Percentiles rank a stretch among this genome's conserved stretches.
Evolutionary conservation across 2,888 invertebrate genomes (phyloP).

Genomic region (Rhabditoides inermis): DNA sequence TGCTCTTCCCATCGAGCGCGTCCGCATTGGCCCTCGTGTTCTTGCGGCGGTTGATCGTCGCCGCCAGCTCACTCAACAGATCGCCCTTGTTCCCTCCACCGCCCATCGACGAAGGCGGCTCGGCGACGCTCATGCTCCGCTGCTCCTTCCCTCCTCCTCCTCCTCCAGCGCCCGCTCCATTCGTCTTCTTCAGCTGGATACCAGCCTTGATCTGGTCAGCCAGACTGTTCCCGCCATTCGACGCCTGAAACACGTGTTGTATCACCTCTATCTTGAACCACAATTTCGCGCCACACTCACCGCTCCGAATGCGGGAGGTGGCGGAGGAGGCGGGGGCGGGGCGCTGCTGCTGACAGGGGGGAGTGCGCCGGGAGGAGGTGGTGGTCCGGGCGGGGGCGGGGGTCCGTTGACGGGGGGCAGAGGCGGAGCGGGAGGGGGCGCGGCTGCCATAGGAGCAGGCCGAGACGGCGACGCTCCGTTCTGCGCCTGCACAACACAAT

Average conservation of each 20-base stretch:
- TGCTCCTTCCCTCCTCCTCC: not conserved
- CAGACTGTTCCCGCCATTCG: no score
- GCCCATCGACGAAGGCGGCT: not conserved
- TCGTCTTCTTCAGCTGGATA: conserved; percentile 13
- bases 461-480: not conserved
- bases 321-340: conserved; percentile 22
- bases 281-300: no score
- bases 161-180: conserved; percentile 2
- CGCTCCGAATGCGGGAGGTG: conserved; percentile 9
- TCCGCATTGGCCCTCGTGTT: conserved; percentile 25
- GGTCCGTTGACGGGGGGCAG: conserved; percentile 14
- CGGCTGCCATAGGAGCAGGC: conserved; percentile 8
- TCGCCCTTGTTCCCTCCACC: not conserved
- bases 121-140: conserved; percentile 1
- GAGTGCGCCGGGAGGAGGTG: conserved; percentile 7
- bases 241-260: no score
- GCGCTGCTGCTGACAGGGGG: conserved; percentile 10
- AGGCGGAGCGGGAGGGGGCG: conserved; percentile 14
- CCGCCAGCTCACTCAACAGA: conserved; percentile 18
- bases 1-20: conserved; percentile 27
- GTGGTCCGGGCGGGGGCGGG: conserved; percentile 15
- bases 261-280: no score
- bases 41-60: conserved; percentile 19
- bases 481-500: no score
- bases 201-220: conserved; percentile 19